These are phyloP conservation scores for Leptopilina syphax DNA, from an alignment of 2,888 invertebrate species.

Conservation along the genomic window DNA sequence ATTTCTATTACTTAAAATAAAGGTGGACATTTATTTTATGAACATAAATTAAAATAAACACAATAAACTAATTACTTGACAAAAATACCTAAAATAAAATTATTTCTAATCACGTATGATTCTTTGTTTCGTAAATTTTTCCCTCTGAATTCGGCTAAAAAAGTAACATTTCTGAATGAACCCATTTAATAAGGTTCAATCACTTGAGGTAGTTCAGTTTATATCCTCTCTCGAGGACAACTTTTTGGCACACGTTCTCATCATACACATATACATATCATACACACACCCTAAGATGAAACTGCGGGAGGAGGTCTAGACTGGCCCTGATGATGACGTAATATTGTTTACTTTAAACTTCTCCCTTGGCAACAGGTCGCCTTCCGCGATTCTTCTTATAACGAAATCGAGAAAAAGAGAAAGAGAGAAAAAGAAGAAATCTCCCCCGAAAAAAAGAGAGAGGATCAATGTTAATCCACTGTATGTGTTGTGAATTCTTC, in stretches of 20 bases:
- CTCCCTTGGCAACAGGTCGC: slow-evolving; percentile 74
- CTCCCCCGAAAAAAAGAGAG: neutral
- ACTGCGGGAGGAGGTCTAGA: slow-evolving; percentile 45
- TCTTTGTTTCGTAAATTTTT: too few relatives aligned
- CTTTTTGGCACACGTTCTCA: slow-evolving; percentile 52
- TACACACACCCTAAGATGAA: too few relatives aligned
- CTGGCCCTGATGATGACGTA: slow-evolving; percentile 65
- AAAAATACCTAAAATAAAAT: too few relatives aligned
- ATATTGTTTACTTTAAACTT: slow-evolving; percentile 73
- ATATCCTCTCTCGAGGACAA: neutral
- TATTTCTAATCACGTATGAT: too few relatives aligned
- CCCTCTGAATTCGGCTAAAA: neutral
- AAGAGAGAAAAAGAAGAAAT: neutral
- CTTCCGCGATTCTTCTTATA: slow-evolving; percentile 57
- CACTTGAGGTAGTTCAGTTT: neutral
- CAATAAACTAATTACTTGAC: too few relatives aligned
- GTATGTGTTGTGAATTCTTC: neutral
- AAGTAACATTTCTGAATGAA: slow-evolving; percentile 3
- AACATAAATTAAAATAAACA: too few relatives aligned
- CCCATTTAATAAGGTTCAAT: slow-evolving; percentile 30
- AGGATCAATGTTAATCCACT: neutral
- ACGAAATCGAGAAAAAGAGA: slow-evolving; percentile 33
- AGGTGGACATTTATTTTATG: too few relatives aligned
- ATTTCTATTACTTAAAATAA: too few relatives aligned
- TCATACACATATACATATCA: neutral